Evolutionary conservation across 2,888 invertebrate genomes (phyloP), one percentile per base, ranked within the genome.

Genomic region (Hypolimnas misippus): DNA sequence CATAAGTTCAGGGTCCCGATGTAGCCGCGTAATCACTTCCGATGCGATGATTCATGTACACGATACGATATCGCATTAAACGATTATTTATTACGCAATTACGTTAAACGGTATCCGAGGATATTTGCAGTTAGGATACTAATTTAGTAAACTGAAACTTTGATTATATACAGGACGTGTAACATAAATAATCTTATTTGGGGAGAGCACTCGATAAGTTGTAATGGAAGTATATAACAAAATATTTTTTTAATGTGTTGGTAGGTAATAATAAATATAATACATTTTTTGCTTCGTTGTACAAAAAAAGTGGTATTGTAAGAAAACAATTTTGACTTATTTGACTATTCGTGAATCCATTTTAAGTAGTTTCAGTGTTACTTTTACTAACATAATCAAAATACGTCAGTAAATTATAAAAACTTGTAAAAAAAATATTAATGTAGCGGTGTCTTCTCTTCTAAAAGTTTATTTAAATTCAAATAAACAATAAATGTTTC

Each of bases 21-120:
- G 79, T 80, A 63, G 65, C 66, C 63, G 70, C 75, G 75, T 82
- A 82, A 84, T 82, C 76, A 78, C 82, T 83, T 85, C 86, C 86
- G 84, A 81, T 67, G 60, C 49, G 59, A 64, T 64, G 65, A 67
- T 65, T 64, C 64, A 62, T 69, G 60, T 64, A 42, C 58, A 57
- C 29, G 31, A 63, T 50, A 29, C 58, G 65, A 62, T 55, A 64
- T 35, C 51, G 56, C 50, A 58, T 63, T 63, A 61, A 57, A 57
- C 38, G 57, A 33, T 61, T 61, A 61, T 66, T 66, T 66, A 66
- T 63, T 63, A 51, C 55, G 61, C 63, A 61, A 66, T 63, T 66
- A 63, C 33, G 25, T n/a, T 49, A 49, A 49, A 49, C 38, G 25
- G 31, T 55, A 54, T 21, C 33, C n/a, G 25, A 19, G 49, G 29